Evolutionary conservation across 2,888 invertebrate species (phyloP), one percentile per base, ranked within the genome.

Genomic region (Yponomeuta sedellus): DNA sequence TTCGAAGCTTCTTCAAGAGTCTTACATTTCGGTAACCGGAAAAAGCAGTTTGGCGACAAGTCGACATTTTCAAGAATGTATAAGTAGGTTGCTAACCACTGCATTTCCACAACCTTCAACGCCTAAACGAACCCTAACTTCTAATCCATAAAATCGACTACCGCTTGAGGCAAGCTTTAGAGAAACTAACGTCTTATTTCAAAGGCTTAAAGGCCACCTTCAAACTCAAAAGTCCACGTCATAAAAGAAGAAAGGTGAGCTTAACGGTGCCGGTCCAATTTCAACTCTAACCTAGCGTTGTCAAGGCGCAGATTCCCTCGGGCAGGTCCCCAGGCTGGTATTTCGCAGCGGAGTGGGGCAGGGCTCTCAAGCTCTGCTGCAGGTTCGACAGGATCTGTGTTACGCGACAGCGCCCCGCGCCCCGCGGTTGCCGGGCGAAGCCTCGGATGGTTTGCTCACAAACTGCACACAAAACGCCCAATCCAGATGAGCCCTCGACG

Each of bases 321-420:
- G 44, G 39, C 8, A 12, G 64, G n/a, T 39, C 16, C 68, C 64
- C 68, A 19, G 25, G 59, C 20, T 74, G 80, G 83, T 80, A 88
- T 88, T 89, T 88, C 82, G 89, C 89, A 39, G 34, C 28, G 62
- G 34, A 34, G 62, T 52, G 62, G 79, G 75, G 77, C 77, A 77
- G 78, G 78, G 80, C 34, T 34, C 34, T 34, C 34, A 34, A 34
- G 10, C 34, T 34, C 34, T 34, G 34, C 75, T 81, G 85, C 87
- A 85, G 83, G 88, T 88, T 80, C 79, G 87, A 88, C 89, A 77
- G 89, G 89, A 87, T 89, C 89, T 84, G 89, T 89, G 88, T 89
- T 89, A 89, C 89, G 72, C 88, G 73, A 22, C 19, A 72, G 68
- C 72, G 72, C 75, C 82, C 22, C 39, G 11, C 56, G 34, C 61